Evolutionary conservation across 2,888 invertebrate species (phyloP).

Genomic region (Colletes collaris): DNA sequence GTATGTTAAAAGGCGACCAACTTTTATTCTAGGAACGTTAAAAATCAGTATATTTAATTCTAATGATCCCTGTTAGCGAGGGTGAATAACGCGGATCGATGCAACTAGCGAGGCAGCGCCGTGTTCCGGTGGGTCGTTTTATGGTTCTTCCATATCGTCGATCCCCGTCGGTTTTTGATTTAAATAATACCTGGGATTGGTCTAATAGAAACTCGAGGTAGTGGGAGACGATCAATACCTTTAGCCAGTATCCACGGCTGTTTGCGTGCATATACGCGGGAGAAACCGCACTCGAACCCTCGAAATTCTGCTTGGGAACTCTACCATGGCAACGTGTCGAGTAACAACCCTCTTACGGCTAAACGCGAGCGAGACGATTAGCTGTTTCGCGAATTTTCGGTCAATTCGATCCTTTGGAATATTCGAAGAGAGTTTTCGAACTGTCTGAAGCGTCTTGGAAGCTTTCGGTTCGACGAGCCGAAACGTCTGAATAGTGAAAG

Average conservation of each 20-base stretch:
- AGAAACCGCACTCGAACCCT: conserved; percentile 41
- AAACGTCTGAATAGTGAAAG: neutral
- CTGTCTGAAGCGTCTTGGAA: neutral
- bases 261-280: conserved; percentile 25
- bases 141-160: too few species aligned
- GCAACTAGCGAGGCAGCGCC: too few species aligned
- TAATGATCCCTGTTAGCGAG: too few species aligned
- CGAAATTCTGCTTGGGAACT: conserved; percentile 34
- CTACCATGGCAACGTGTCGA: conserved; percentile 64
- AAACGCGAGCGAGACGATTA: too few species aligned
- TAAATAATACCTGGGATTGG: neutral
- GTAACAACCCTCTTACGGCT: conserved; percentile 9
- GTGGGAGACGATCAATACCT: conserved; percentile 52
- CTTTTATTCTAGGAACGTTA: too few species aligned
- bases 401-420: neutral
- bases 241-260: conserved; percentile 3
- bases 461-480: neutral
- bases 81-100: too few species aligned
- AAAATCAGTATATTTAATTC: too few species aligned
- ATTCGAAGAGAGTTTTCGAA: neutral
- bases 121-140: too few species aligned
- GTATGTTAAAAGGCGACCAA: too few species aligned
- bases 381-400: conserved; percentile 1
- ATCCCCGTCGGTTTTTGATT: too few species aligned
- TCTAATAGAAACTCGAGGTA: conserved; percentile 17